Conservation (phyloP, 2,797 vertebrate genomes). For the Centroberyx gerrardi region DNA sequence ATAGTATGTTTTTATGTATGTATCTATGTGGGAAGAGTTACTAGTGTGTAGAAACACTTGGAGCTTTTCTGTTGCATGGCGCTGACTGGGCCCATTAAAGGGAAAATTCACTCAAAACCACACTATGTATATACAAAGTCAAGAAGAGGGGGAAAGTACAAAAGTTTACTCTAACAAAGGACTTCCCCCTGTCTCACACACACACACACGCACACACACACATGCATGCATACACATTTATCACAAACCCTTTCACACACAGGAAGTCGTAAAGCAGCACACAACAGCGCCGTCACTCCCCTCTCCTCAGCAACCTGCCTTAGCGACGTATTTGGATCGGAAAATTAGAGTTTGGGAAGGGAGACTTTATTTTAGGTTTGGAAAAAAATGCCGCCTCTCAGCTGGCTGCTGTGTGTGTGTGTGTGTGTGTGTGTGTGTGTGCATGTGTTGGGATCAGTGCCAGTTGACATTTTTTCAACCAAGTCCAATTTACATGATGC, state of each 20-base stretch:
- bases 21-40: neutral
- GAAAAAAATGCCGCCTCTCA: constrained; percentile 43
- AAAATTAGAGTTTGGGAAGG: constrained; percentile 74
- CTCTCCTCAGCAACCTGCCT: constrained; percentile 57
- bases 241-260: constrained; percentile 45
- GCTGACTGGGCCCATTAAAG: neutral
- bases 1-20: neutral
- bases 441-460: neutral
- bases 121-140: constrained; percentile 12
- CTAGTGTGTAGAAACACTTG: neutral
- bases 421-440: constrained; percentile 26
- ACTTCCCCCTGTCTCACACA: no score
- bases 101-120: no score
- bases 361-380: constrained; percentile 63
- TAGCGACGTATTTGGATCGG: constrained; percentile 76
- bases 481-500: constrained; percentile 18
- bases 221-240: constrained; percentile 28
- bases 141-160: no score
- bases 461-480: neutral
- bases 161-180: no score
- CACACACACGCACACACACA: no score
- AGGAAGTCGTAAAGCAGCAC: constrained; percentile 68
- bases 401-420: no score
- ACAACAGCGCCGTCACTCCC: constrained; percentile 37
- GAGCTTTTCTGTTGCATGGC: constrained; percentile 12